These are phyloP conservation scores for Rhadinocentrus ornatus DNA, from an alignment of 2,797 vertebrate species.

Conservation along the genomic window DNA sequence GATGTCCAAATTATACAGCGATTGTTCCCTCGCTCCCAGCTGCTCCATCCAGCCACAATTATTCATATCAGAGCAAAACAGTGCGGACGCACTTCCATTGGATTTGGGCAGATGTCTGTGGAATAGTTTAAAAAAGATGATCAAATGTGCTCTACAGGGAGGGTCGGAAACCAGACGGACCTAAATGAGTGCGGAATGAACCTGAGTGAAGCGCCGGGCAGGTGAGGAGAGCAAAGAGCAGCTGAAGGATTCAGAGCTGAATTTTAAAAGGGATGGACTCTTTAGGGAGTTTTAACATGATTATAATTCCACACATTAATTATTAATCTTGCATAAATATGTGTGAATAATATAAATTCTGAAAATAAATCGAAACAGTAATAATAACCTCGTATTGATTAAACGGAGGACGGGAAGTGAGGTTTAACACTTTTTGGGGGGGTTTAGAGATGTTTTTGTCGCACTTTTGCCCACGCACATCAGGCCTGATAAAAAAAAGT, in stretches of 20 bases:
- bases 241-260: constrained; percentile 36
- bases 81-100: background rate
- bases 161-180: constrained; percentile 20
- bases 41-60: constrained; percentile 29
- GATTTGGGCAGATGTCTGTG: constrained; percentile 7
- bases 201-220: constrained; percentile 37
- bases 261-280: constrained; percentile 23
- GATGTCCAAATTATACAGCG: constrained; percentile 52
- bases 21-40: constrained; percentile 38
- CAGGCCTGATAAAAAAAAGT: constrained; percentile 47
- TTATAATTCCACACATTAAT: constrained; percentile 22
- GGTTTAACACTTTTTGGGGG: background rate
- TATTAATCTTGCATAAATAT: background rate
- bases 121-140: constrained; percentile 36
- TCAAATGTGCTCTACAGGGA: constrained; percentile 40
- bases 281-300: background rate
- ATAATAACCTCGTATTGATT: background rate
- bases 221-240: constrained; percentile 38
- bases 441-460: background rate
- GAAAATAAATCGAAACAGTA: background rate
- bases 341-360: background rate
- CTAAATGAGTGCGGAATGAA: constrained; percentile 56
- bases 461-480: background rate
- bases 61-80: constrained; percentile 14
- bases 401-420: background rate